A percentile compares a stretch with the other conserved stretches of the same genome.
Conservation (phyloP, 2,113 vertebrate species). For the Asarcornis scutulata region DNA sequence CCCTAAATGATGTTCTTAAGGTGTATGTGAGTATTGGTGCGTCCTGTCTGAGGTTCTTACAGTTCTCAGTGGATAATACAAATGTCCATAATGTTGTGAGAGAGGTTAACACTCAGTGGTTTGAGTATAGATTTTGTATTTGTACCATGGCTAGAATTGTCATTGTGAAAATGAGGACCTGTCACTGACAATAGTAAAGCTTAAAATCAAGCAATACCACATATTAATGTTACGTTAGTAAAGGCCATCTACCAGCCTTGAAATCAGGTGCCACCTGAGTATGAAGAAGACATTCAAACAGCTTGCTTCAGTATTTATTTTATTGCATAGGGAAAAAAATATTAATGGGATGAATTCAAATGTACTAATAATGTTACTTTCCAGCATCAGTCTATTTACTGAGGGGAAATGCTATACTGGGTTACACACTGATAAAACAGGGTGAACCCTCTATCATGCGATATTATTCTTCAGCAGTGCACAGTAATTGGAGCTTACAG, state of each 20-base stretch:
- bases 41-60: neutral
- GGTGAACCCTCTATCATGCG: rapidly evolving
- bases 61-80: neutral
- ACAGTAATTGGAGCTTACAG: neutral
- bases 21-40: neutral
- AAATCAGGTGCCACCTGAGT: neutral
- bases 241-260: neutral
- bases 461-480: neutral
- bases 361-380: neutral
- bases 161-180: neutral
- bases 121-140: neutral
- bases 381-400: neutral
- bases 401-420: neutral
- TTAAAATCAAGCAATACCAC: neutral
- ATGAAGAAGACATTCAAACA: neutral
- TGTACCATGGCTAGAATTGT: neutral
- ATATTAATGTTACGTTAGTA: neutral
- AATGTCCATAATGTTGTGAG: neutral
- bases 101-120: neutral
- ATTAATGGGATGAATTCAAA: neutral
- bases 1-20: neutral
- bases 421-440: neutral
- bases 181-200: neutral
- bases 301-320: neutral
- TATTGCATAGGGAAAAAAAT: neutral